Evolutionary conservation across 2,888 invertebrate species (phyloP).

Genomic region (Cheilosia impressa): DNA sequence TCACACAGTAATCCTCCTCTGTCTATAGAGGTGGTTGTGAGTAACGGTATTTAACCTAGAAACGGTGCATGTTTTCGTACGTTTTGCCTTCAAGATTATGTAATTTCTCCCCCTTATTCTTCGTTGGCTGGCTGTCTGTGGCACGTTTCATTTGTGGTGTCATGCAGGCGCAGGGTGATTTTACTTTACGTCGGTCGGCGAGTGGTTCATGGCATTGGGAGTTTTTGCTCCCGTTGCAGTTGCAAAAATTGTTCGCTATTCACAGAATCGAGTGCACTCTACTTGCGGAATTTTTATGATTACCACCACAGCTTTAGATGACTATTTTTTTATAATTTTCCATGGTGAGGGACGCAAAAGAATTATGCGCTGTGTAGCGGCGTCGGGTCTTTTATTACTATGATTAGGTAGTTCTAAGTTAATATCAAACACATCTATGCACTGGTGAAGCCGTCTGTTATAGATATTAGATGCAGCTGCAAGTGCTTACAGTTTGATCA

Average conservation of each 20-base stretch:
- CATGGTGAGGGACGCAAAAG: not conserved
- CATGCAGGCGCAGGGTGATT: conserved; percentile 11
- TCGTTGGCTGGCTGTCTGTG: not conserved
- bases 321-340: conserved; percentile 7
- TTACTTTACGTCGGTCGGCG: not conserved
- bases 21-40: conserved; percentile 18
- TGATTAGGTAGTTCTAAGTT: conserved; percentile 16
- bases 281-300: conserved; percentile 15
- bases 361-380: not conserved
- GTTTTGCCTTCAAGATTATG: conserved; percentile 43
- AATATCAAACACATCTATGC: conserved; percentile 14
- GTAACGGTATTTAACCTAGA: conserved; percentile 68
- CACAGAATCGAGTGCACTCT: conserved; percentile 16
- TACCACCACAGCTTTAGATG: not conserved
- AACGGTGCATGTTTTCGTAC: conserved; percentile 43
- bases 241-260: conserved; percentile 20
- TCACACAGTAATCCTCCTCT: conserved; percentile 2
- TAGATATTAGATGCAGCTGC: not conserved
- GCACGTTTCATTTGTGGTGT: conserved; percentile 20
- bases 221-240: conserved; percentile 19
- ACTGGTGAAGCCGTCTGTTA: not conserved
- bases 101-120: conserved; percentile 14
- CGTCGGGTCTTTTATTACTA: conserved; percentile 17
- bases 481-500: not conserved
- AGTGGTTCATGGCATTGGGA: conserved; percentile 26